Evolutionary conservation across 2,113 vertebrate species (phyloP).

Genomic region (Mola mola): DNA sequence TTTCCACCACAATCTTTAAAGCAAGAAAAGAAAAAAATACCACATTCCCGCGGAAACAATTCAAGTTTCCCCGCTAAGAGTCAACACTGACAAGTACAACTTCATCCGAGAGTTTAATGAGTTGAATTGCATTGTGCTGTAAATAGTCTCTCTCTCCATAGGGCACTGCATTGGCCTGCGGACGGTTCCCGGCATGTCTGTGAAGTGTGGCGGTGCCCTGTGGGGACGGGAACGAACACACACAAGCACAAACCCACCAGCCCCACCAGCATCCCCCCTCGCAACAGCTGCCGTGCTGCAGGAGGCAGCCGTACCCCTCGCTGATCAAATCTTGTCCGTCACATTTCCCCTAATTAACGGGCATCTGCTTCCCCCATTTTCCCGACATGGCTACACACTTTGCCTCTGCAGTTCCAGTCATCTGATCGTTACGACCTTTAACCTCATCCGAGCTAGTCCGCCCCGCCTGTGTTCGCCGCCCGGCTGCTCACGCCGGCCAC

Average conservation of each 20-base stretch:
- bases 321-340: constrained; percentile 99
- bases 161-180: constrained; percentile 76
- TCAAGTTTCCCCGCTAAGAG: constrained; percentile 55
- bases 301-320: constrained; percentile 87
- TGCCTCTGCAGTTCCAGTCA: constrained; percentile 74
- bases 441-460: constrained; percentile 58
- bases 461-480: constrained; percentile 26
- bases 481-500: constrained; percentile 4
- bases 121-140: constrained; percentile 75
- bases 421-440: constrained; percentile 76
- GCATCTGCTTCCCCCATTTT: constrained; percentile 98
- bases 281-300: constrained; percentile 96
- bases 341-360: constrained; percentile 99
- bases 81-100: constrained; percentile 67
- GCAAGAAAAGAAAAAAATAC: constrained; percentile 52
- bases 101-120: constrained; percentile 77
- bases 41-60: constrained; percentile 35
- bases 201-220: constrained; percentile 78
- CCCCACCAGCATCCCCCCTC: constrained; percentile 77
- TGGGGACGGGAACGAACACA: constrained; percentile 62
- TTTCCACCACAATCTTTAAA: constrained; percentile 33
- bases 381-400: constrained; percentile 74
- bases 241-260: constrained; percentile 40
- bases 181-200: constrained; percentile 76
- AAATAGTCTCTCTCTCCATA: constrained; percentile 74